phyloP scores from a whole-genome alignment of 2,113 vertebrate species.

The Stegastes partitus region DNA sequence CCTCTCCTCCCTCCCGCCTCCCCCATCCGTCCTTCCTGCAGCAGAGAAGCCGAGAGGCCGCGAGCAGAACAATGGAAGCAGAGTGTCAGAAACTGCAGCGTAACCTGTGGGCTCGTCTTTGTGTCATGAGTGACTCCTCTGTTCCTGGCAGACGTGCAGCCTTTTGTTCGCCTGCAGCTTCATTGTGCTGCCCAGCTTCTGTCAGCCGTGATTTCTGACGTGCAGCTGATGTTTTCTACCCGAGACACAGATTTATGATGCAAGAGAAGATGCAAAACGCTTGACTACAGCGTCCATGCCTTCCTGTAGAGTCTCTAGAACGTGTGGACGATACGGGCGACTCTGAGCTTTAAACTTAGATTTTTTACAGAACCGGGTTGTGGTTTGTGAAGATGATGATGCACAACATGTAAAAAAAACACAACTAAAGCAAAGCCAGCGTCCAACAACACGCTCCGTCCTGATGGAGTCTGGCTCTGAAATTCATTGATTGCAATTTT shows the following conservation, averaged over 20 bases:
- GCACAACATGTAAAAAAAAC: too few species aligned
- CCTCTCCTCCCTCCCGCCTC: constrained; percentile 8
- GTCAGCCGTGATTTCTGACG: constrained; percentile 23
- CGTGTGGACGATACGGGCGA: too few species aligned
- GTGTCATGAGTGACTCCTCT: constrained; percentile 23
- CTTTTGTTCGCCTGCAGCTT: constrained; percentile 47
- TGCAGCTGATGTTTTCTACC: constrained; percentile 9
- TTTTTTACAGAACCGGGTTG: too few species aligned
- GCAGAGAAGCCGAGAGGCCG: constrained; percentile 25
- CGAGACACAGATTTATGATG: not conserved
- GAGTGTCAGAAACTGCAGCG: constrained; percentile 30
- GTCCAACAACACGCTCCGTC: too few species aligned
- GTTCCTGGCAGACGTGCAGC: constrained; percentile 14
- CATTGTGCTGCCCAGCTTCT: not conserved
- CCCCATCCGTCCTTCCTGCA: constrained; percentile 61
- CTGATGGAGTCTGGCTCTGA: too few species aligned
- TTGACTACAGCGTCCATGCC: too few species aligned
- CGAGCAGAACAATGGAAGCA: constrained; percentile 54
- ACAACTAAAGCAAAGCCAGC: too few species aligned
- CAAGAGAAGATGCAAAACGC: too few species aligned
- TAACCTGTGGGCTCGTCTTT: constrained; percentile 39
- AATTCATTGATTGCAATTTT: too few species aligned
- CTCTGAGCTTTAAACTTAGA: too few species aligned
- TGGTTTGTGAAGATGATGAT: too few species aligned
- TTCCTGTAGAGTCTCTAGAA: too few species aligned